Conservation (phyloP, 2,888 invertebrate genomes). For the Hydriomena furcata region DNA sequence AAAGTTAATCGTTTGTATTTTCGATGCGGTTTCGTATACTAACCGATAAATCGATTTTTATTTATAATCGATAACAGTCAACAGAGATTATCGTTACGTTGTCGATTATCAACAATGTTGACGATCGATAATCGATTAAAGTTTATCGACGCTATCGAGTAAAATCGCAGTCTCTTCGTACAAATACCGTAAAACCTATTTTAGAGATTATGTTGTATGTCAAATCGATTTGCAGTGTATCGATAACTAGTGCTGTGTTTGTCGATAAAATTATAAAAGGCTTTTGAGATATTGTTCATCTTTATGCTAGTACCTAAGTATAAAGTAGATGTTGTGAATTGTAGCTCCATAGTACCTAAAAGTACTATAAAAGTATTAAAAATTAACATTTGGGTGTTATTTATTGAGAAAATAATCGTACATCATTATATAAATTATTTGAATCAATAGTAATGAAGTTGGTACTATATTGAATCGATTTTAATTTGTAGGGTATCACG, state of each 20-base stretch:
- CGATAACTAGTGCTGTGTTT: background rate
- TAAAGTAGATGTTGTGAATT: conserved; percentile 4
- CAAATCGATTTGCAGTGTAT: no score
- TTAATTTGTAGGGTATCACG: conserved; percentile 42
- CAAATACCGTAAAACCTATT: conserved; percentile 7
- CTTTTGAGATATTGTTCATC: no score
- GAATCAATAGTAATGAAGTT: conserved; percentile 24
- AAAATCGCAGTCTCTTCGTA: conserved; percentile 24
- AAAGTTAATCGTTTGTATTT: no score
- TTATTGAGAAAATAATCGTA: conserved; percentile 28
- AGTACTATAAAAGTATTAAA: conserved; percentile 6
- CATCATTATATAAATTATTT: conserved; percentile 25
- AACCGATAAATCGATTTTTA: conserved; percentile 9
- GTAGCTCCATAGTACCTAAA: conserved; percentile 11
- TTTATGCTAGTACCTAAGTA: conserved; percentile 25
- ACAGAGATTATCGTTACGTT: conserved; percentile 19
- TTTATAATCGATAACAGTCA: conserved; percentile 7
- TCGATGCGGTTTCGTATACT: background rate
- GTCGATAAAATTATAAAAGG: no score
- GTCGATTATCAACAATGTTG: conserved; percentile 25
- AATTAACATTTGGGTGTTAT: conserved; percentile 33
- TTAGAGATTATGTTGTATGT: conserved; percentile 23
- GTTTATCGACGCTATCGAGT: conserved; percentile 14
- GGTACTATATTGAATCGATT: conserved; percentile 37
- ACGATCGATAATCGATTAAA: conserved; percentile 26